Conservation (phyloP, 2,797 vertebrate species). For the Capromys pilorides region DNA sequence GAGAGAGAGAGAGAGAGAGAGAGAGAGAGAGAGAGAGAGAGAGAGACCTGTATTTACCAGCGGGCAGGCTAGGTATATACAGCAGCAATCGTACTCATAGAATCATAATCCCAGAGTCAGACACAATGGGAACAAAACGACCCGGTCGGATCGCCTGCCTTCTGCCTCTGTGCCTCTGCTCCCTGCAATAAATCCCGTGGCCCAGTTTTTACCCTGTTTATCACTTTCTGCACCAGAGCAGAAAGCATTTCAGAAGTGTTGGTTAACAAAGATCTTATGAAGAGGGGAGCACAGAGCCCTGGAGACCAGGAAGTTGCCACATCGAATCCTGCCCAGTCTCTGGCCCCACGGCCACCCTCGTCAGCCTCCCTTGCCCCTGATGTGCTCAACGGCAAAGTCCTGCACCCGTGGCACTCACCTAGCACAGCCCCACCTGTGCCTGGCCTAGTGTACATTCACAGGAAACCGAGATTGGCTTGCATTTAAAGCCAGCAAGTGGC, state of each 20-base stretch:
- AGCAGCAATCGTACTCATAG: not conserved
- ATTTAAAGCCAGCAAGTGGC: not conserved
- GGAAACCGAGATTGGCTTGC: not conserved
- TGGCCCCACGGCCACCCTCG: rapidly evolving
- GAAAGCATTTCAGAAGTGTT: not conserved
- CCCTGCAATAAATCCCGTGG: not conserved
- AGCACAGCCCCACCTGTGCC: not conserved
- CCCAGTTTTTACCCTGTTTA: slow-evolving; percentile 21
- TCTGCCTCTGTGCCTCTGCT: slow-evolving; percentile 17
- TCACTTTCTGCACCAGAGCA: slow-evolving; percentile 16
- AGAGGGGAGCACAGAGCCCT: not conserved
- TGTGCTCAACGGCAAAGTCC: not conserved
- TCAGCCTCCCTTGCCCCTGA: not conserved
- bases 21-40: not conserved
- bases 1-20: no score
- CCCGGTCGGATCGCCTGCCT: not conserved
- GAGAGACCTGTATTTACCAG: not conserved
- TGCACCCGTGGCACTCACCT: not conserved
- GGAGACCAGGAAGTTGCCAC: not conserved
- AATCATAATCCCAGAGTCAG: not conserved
- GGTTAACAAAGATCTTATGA: slow-evolving; percentile 9
- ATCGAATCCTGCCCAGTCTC: not conserved
- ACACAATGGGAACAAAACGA: not conserved
- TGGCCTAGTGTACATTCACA: not conserved
- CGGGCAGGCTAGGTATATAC: not conserved